Base-by-base conservation (phyloP, 2,113 vertebrate species). In the Melierax canorus region DNA sequence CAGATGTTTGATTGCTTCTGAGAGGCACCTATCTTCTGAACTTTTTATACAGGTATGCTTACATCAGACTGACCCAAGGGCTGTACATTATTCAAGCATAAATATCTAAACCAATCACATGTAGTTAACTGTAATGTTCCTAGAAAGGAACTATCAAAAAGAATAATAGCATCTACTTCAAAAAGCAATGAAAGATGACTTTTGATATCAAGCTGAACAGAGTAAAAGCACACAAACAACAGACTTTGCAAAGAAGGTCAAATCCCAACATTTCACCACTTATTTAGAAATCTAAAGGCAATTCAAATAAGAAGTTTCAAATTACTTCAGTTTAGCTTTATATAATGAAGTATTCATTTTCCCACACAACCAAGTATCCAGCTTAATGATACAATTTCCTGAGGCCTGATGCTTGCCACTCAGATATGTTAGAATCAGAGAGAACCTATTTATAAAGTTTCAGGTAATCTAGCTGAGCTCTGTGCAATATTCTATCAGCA, bases 131-230 rank as follows among this genome's bases (percentile, higher is more conserved):
- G 69, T 90, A 92, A 96, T 15, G n/a, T 86, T n/a, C 36, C 36
- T 94, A 64, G 92, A 96, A 91, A 93, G 38, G 53, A 93, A 60
- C 58, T 29, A 84, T 96, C 73, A 72, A 92, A 93, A 87, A 67
- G 50, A 90, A 69, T 91, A 94, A 73, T 2, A 80, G 50, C 43
- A 50, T 83, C 66, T 72, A 62, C 64, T 92, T 91, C 58, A 76
- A 86, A 92, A 60, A 68, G 46, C 30, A 91, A 88, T 64, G 73
- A 88, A 88, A 95, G 86, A 88, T 56, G 63, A 95, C 83, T 91
- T 91, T 24, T 82, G 64, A 56, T 81, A 96, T 36, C 63, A 92
- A 92, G 63, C 16, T 82, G 36, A 89, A 95, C 43, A 87, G 63
- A 86, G 24, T 45, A 91, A 88, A 66, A 74, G 51, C 46, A 91